Evolutionary conservation across 2,888 invertebrate species (phyloP).

Genomic region (Amphipyra berbera): DNA sequence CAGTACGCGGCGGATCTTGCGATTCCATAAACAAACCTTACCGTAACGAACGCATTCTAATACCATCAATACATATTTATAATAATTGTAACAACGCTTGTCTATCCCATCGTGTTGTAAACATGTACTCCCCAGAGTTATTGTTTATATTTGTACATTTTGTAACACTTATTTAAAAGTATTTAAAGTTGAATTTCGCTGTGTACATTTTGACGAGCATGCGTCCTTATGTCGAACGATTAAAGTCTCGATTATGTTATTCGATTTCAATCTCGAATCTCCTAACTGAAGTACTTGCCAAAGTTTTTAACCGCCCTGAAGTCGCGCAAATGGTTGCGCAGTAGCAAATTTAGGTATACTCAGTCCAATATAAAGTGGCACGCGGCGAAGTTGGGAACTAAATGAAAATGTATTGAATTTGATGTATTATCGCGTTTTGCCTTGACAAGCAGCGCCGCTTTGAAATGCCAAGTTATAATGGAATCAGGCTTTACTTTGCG

Average conservation of each 20-base stretch:
- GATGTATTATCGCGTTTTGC: too few relatives aligned
- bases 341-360: too few relatives aligned
- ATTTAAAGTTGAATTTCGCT: conserved; percentile 46
- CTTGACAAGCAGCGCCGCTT: too few relatives aligned
- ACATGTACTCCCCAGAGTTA: conserved; percentile 34
- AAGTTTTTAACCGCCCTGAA: too few relatives aligned
- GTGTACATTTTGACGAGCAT: conserved; percentile 26
- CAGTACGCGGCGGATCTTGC: background rate
- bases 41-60: conserved; percentile 12
- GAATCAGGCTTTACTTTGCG: too few relatives aligned
- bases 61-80: conserved; percentile 17
- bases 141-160: conserved; percentile 67
- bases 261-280: too few relatives aligned
- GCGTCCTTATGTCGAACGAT: conserved; percentile 10
- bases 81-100: conserved; percentile 40
- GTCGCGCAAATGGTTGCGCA: too few relatives aligned
- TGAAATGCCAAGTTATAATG: too few relatives aligned
- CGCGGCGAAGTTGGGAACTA: too few relatives aligned
- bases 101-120: conserved; percentile 54
- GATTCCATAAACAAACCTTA: background rate
- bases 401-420: too few relatives aligned
- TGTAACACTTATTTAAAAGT: conserved; percentile 58
- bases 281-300: too few relatives aligned
- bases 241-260: background rate
- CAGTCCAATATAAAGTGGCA: too few relatives aligned